phyloP scores from a whole-genome alignment of 1,140 invertebrate genomes.

The Brachionus calyciflorus region DNA sequence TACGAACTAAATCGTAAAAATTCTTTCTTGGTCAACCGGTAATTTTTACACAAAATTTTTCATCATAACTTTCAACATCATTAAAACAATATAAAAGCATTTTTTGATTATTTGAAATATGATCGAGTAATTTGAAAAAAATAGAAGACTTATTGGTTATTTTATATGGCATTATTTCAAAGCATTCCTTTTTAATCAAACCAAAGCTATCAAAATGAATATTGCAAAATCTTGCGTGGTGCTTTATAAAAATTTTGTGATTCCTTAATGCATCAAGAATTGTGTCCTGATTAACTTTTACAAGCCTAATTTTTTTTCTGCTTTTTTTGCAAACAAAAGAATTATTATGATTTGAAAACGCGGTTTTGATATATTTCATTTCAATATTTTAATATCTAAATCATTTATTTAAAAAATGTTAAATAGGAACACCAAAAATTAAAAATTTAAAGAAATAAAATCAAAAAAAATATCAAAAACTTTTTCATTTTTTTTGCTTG shows the following conservation, averaged over 20 bases:
- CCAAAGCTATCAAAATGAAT: background rate
- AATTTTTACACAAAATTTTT: background rate
- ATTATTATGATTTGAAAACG: no score
- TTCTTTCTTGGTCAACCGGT: background rate
- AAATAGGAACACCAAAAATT: no score
- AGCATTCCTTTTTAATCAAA: background rate
- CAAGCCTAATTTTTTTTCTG: no score
- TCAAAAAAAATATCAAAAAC: no score
- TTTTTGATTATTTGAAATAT: background rate
- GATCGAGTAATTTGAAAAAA: background rate
- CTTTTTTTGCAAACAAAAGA: no score
- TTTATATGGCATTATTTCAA: background rate
- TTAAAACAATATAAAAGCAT: background rate
- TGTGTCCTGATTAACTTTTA: no score
- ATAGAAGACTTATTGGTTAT: background rate
- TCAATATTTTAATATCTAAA: no score
- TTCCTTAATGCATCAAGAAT: no score
- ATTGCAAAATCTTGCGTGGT: background rate
- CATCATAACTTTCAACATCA: background rate
- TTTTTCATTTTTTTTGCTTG: no score
- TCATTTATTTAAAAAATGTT: no score
- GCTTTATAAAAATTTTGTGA: background rate
- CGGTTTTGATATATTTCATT: no score
- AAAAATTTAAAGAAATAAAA: no score
- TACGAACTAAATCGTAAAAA: background rate